These are phyloP conservation scores for Drosophila baimaii DNA, from an alignment of 1,140 invertebrate genomes.

Conservation along the genomic window DNA sequence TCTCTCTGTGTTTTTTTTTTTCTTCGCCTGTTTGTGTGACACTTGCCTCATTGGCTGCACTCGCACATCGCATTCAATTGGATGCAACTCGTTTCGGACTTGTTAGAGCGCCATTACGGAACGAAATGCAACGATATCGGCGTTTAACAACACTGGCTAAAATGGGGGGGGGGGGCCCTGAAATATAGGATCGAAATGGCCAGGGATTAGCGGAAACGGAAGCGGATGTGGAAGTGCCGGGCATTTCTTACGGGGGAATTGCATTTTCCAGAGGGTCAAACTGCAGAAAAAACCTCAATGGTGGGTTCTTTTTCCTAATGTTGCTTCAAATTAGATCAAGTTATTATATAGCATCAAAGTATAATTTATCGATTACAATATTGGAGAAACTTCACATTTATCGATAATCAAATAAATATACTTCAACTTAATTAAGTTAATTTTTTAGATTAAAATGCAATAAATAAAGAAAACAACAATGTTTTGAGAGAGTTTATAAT, in stretches of 20 bases:
- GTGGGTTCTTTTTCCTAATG: not conserved
- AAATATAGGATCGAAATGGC: too few species aligned
- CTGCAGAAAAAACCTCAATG: not conserved
- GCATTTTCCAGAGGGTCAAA: not conserved
- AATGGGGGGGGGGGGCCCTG: too few species aligned
- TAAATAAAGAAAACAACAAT: too few species aligned
- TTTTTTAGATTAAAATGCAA: too few species aligned
- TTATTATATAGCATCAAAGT: too few species aligned
- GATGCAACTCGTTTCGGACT: conserved; percentile 31
- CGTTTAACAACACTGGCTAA: conserved; percentile 29
- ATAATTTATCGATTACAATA: too few species aligned
- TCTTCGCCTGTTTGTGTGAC: conserved; percentile 17
- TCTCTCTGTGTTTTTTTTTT: not conserved
- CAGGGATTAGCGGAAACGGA: conserved; percentile 3
- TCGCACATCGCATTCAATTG: conserved; percentile 35
- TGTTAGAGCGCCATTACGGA: conserved; percentile 24
- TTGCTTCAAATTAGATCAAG: too few species aligned
- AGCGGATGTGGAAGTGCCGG: conserved; percentile 5
- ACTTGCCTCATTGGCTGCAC: conserved; percentile 38
- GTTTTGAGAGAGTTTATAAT: too few species aligned
- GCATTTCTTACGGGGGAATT: not conserved
- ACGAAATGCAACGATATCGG: conserved; percentile 8
- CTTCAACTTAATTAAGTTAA: too few species aligned
- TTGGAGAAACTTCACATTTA: too few species aligned
- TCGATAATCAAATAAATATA: too few species aligned